These are phyloP conservation scores for Indicator indicator DNA, from an alignment of 2,113 vertebrate species.

Conservation along the genomic window DNA sequence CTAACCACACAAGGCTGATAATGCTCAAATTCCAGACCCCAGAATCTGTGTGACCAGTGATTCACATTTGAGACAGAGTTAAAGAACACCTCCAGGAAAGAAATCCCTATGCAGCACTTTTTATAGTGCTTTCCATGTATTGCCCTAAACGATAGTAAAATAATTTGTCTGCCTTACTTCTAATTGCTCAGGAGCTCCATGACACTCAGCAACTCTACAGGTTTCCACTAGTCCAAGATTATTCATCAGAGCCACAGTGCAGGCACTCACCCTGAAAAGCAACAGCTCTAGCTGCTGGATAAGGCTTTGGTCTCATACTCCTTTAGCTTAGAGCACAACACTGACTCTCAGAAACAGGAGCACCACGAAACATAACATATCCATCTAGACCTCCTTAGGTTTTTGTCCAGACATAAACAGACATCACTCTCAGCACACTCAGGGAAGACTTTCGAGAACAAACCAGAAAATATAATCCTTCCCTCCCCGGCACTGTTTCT, in stretches of 20 bases:
- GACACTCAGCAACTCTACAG: background rate
- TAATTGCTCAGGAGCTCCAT: background rate
- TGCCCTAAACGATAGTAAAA: background rate
- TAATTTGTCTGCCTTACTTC: background rate
- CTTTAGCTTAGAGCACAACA: background rate
- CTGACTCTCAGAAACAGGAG: background rate
- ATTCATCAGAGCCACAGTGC: accelerated
- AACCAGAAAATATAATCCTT: background rate
- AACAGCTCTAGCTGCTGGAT: background rate
- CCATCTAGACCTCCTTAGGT: background rate
- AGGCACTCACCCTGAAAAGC: background rate
- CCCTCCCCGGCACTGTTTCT: background rate
- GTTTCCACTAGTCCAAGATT: background rate
- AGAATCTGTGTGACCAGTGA: background rate
- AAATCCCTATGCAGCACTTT: background rate
- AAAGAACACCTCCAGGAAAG: background rate
- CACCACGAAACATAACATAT: background rate
- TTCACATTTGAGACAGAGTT: background rate
- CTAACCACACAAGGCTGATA: background rate
- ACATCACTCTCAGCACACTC: background rate
- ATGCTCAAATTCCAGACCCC: background rate
- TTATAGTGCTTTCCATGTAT: background rate
- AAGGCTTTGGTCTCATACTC: background rate
- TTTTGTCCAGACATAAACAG: background rate
- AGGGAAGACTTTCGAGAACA: background rate